Conservation (phyloP, 2,113 vertebrate genomes). For the Pterophyllum scalare region DNA sequence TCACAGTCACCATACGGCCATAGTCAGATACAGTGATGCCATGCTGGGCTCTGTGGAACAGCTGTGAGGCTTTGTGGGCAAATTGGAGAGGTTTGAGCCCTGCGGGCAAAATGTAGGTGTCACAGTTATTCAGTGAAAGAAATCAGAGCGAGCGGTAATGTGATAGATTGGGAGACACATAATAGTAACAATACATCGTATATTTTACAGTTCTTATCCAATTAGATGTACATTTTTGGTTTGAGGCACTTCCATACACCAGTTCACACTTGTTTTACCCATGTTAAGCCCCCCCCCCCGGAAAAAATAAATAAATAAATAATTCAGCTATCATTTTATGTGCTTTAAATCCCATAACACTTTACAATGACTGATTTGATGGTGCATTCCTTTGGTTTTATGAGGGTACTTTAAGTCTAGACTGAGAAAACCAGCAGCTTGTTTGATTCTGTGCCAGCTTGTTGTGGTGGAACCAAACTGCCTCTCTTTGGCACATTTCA, state of each 20-base stretch:
- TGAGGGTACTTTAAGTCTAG: conserved; percentile 63
- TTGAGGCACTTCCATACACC: conserved; percentile 3
- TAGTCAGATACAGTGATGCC: conserved; percentile 43
- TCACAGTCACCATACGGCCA: conserved; percentile 18
- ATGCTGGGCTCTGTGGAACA: conserved; percentile 37
- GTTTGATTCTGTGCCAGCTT: conserved; percentile 61
- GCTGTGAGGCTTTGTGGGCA: conserved; percentile 30
- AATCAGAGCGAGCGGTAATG: conserved; percentile 7
- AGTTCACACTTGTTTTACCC: conserved; percentile 15
- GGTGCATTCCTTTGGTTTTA: conserved; percentile 57
- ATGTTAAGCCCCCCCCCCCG: background rate
- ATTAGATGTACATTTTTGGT: background rate
- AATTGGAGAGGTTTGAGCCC: conserved; percentile 7
- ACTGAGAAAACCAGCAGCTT: conserved; percentile 52
- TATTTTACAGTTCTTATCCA: background rate
- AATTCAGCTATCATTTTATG: conserved; percentile 19
- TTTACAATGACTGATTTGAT: conserved; percentile 37
- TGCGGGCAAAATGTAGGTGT: conserved; percentile 28
- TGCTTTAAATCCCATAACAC: conserved; percentile 29
- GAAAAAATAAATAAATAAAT: background rate
- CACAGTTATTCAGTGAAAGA: conserved; percentile 19
- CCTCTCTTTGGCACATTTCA: conserved; percentile 48
- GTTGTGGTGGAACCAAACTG: conserved; percentile 60
- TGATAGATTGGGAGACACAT: background rate
- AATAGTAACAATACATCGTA: background rate